Evolutionary conservation across 2,888 invertebrate species (phyloP).

Genomic region (Drosophila affinis): DNA sequence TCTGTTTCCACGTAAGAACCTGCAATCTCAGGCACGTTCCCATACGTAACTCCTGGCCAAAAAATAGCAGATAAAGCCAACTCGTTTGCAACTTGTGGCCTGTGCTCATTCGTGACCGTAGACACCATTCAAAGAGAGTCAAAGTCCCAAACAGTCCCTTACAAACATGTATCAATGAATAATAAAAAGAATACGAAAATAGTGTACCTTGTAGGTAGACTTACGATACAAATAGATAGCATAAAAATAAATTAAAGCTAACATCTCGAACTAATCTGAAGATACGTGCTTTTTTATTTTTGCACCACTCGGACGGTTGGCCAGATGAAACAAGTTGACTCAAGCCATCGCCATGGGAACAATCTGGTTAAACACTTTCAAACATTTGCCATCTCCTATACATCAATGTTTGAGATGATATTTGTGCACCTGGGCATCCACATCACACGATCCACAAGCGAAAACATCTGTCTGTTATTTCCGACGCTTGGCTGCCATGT

Average conservation of each 20-base stretch:
- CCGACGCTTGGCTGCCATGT: not conserved
- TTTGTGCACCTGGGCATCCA: not conserved
- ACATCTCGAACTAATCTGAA: not conserved
- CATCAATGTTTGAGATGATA: not conserved
- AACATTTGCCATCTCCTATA: not conserved
- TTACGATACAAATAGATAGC: too few species aligned
- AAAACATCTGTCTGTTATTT: not conserved
- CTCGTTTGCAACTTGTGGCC: not conserved
- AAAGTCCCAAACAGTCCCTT: not conserved
- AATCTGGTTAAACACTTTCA: not conserved
- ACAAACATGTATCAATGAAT: not conserved
- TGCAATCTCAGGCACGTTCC: constrained; percentile 15
- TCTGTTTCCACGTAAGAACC: constrained; percentile 10
- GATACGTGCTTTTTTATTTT: not conserved
- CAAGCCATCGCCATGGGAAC: not conserved
- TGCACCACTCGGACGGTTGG: too few species aligned
- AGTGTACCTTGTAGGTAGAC: not conserved
- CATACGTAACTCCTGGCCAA: not conserved
- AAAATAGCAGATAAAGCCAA: not conserved
- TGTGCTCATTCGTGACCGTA: not conserved
- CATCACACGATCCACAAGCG: not conserved
- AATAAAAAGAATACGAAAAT: not conserved
- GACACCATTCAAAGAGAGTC: not conserved
- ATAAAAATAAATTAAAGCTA: too few species aligned
- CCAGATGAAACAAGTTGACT: too few species aligned